Percentiles rank a stretch among this genome's conserved stretches.
phyloP scores from a whole-genome alignment of 2,888 invertebrate genomes.

The Leptinotarsa haldemani region DNA sequence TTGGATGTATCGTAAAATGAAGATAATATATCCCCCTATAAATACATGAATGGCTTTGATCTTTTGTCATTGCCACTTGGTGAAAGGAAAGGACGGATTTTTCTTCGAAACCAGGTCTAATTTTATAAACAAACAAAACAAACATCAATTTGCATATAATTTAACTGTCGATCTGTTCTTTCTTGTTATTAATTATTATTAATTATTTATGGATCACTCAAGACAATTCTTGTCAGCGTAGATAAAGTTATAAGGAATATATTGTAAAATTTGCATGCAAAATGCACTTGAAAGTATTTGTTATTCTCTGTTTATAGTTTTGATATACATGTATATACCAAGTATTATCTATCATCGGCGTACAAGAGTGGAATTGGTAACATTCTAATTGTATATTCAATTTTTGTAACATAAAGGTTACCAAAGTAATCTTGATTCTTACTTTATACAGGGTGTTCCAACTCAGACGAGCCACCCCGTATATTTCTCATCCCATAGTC shows the following conservation, averaged over 20 bases:
- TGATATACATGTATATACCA: neutral
- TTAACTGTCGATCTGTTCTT: slow-evolving; percentile 38
- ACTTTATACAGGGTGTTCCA: no score
- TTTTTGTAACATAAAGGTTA: no score
- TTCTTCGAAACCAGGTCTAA: neutral
- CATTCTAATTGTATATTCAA: no score
- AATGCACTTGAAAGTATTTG: neutral
- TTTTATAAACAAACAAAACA: slow-evolving; percentile 13
- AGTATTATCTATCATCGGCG: no score
- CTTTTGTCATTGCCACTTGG: neutral
- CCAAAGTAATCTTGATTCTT: no score
- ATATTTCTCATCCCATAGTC: no score
- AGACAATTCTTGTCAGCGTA: neutral
- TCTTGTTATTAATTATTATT: slow-evolving; percentile 34
- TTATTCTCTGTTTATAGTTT: neutral
- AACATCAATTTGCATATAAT: slow-evolving; percentile 35
- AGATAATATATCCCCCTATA: neutral
- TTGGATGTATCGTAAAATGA: neutral
- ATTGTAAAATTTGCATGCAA: slow-evolving; percentile 1
- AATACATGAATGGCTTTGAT: neutral
- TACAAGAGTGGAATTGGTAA: no score
- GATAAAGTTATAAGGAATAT: neutral
- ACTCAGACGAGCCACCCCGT: no score
- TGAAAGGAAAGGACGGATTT: slow-evolving; percentile 1
- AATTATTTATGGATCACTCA: neutral